Base-by-base conservation (phyloP, 2,797 vertebrate genomes). In the Cyprinodon diabolis region DNA sequence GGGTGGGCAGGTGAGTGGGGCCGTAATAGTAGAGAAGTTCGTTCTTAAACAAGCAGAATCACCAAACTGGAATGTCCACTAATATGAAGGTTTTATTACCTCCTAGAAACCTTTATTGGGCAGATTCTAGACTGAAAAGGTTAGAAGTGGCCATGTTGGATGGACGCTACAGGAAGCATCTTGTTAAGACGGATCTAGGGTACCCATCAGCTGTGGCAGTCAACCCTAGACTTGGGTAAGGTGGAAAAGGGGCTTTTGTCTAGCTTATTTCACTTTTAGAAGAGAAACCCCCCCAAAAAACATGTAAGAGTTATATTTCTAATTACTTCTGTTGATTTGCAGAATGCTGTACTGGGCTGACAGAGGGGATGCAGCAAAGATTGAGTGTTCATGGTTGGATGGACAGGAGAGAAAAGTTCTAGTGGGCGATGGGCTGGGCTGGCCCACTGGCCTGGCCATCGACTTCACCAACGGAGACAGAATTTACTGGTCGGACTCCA, bases 401-500 rank as follows among this genome's bases (percentile, higher is more conserved):
- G 97, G 97, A 66, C 95, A 97, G 4, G 83, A 96, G 76, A 96
- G 97, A 72, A 93, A 91, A 9, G 87, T 91, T 40, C 91, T 98
- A 0, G 92, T 97, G 54, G 92, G 86, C 0, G 87, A 94, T 57
- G 90, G 95, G 54, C 93, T 98, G 77, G 97, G 96, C 57, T 97
- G 96, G 96, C 97, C 97, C 72, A 98, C 96, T 2, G 96, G 97
- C 14, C 93, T 98, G 83, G 94, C 96, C n/a, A 92, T 98, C 62
- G 97, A 98, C 91, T 98, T 96, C 87, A 82, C 96, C 86, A 98
- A 97, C 74, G 87, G 86, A 9, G 95, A 97, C 84, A 94, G 96
- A 51, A 93, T 98, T 81, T 98, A 98, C 86, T 98, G 97, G 97
- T 97, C 96, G 23, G 97, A 98, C 86, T 95, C 95, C 57, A 98